Evolutionary conservation across 1,140 invertebrate genomes (phyloP).

Genomic region (Tetranychus cinnabarinus): DNA sequence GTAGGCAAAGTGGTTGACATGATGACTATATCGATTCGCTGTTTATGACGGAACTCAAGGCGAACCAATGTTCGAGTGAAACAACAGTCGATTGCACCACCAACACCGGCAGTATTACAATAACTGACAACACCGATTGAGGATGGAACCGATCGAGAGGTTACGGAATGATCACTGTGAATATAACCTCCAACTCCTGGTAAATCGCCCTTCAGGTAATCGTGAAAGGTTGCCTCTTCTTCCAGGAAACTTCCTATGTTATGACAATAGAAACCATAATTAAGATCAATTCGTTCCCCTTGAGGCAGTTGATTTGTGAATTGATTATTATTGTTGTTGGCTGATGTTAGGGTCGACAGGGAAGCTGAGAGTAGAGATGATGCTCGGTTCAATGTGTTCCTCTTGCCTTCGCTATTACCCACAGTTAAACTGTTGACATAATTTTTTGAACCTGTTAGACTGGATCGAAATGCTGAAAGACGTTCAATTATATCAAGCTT

Average conservation of each 20-base stretch:
- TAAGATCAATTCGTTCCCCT: slow-evolving; percentile 29
- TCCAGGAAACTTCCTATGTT: slow-evolving; percentile 89
- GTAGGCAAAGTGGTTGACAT: slow-evolving; percentile 6
- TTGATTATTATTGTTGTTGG: not conserved
- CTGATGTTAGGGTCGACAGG: too few species aligned
- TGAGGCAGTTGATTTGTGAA: not conserved
- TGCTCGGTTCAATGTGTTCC: too few species aligned
- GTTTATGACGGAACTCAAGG: slow-evolving; percentile 8
- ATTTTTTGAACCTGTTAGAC: too few species aligned
- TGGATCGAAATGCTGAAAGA: too few species aligned
- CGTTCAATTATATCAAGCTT: not conserved
- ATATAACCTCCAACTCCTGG: not conserved
- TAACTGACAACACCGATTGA: too few species aligned
- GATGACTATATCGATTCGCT: slow-evolving; percentile 3
- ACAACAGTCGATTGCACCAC: not conserved
- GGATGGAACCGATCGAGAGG: too few species aligned
- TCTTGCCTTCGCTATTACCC: too few species aligned
- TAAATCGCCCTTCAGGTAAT: slow-evolving; percentile 40
- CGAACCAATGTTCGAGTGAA: not conserved
- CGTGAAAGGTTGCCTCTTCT: slow-evolving; percentile 76
- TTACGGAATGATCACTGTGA: not conserved
- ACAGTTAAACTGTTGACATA: too few species aligned
- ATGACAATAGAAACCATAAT: slow-evolving; percentile 93
- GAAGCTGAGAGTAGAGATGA: too few species aligned
- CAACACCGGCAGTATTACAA: too few species aligned